These are phyloP conservation scores for Columba livia DNA, from an alignment of 2,113 vertebrate genomes.

Conservation along the genomic window DNA sequence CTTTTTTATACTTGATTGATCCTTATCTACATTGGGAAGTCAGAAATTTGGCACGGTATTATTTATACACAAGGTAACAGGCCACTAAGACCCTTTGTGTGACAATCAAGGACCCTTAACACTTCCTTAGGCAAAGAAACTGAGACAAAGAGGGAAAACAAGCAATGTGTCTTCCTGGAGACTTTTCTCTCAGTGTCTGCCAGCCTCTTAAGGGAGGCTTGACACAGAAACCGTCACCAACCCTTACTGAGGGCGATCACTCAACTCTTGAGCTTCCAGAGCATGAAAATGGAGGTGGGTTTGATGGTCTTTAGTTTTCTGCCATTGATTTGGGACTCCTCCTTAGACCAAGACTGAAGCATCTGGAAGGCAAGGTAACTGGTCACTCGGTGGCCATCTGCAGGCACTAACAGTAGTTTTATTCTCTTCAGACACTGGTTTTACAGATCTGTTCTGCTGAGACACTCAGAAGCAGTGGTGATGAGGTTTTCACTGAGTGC, in stretches of 20 bases:
- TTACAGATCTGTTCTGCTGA: background rate
- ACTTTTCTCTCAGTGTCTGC: background rate
- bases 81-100: background rate
- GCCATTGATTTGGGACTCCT: background rate
- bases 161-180: background rate
- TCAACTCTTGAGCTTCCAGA: background rate
- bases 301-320: background rate
- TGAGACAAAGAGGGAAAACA: background rate
- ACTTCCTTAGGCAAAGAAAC: background rate
- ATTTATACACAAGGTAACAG: background rate
- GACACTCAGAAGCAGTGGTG: background rate
- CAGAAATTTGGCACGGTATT: background rate
- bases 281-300: background rate
- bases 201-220: background rate
- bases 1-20: background rate
- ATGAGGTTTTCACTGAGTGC: background rate
- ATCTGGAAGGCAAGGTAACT: background rate
- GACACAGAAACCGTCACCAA: background rate
- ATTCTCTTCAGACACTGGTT: background rate
- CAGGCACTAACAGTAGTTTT: background rate
- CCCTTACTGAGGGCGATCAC: background rate
- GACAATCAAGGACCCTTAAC: background rate
- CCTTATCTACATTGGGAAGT: background rate
- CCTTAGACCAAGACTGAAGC: background rate
- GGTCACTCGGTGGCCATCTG: accelerated